These are phyloP conservation scores for Ptychobarbus kaznakovi DNA, from an alignment of 2,797 vertebrate species.

Conservation along the genomic window DNA sequence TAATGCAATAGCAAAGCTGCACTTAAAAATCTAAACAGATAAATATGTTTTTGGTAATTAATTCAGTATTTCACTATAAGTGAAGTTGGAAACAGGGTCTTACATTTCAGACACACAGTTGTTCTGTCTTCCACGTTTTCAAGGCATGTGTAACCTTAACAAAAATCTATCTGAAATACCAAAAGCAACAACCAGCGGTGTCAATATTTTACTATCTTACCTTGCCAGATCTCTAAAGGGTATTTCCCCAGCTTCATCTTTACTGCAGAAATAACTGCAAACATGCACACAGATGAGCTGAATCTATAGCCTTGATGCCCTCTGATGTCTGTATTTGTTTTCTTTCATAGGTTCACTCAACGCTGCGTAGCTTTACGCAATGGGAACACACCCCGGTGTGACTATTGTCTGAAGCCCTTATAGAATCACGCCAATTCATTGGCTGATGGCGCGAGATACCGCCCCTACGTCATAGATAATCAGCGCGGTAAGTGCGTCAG, in stretches of 20 bases:
- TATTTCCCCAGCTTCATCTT: constrained; percentile 9
- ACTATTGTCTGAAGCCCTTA: too few relatives aligned
- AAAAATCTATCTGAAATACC: not conserved
- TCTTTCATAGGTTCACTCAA: too few relatives aligned
- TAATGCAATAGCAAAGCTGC: not conserved
- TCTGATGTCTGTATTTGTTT: not conserved
- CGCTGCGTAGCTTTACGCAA: too few relatives aligned
- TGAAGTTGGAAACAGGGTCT: not conserved
- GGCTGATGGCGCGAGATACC: too few relatives aligned
- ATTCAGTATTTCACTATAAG: not conserved
- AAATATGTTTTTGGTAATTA: not conserved
- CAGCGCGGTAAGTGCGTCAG: too few relatives aligned
- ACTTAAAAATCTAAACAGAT: not conserved
- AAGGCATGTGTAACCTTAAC: not conserved
- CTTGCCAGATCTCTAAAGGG: not conserved
- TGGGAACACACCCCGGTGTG: too few relatives aligned
- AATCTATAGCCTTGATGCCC: not conserved
- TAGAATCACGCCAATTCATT: too few relatives aligned
- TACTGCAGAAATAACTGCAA: not conserved
- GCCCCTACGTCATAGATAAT: too few relatives aligned
- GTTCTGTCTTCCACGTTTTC: not conserved
- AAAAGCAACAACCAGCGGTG: not conserved
- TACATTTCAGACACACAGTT: not conserved
- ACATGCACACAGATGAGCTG: not conserved
- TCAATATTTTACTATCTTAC: not conserved